Conservation (phyloP, 1,140 invertebrate species). For the Reticulitermes speratus region DNA sequence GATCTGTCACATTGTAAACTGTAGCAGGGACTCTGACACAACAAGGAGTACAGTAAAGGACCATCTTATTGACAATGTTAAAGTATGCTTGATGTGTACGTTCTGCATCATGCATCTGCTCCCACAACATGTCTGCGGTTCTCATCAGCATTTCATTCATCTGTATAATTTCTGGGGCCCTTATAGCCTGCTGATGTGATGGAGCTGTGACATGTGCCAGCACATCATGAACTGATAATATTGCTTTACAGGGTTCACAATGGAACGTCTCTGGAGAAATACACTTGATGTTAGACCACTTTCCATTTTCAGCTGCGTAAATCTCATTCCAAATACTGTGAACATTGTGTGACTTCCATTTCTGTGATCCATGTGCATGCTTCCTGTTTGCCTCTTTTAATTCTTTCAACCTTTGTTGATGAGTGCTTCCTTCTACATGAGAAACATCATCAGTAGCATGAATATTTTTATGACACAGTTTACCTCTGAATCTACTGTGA, state of each 20-base stretch:
- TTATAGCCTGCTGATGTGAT: not conserved
- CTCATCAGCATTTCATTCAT: not conserved
- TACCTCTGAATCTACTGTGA: not conserved
- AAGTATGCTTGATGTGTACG: not conserved
- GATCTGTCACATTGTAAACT: not conserved
- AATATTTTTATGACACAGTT: not conserved
- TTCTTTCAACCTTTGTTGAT: not conserved
- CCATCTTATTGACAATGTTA: not conserved
- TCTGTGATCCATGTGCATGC: not conserved
- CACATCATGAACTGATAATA: not conserved
- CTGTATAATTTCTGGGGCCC: not conserved
- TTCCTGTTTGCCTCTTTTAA: not conserved
- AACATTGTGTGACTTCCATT: not conserved
- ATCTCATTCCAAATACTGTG: not conserved
- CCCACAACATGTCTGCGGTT: not conserved
- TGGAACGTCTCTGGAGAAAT: not conserved
- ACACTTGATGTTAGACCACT: not conserved
- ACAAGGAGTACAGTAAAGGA: not conserved
- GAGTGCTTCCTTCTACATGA: not conserved
- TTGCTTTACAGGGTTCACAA: not conserved
- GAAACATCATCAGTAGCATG: not conserved
- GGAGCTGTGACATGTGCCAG: not conserved
- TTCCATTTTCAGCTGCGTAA: not conserved
- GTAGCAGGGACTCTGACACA: not conserved
- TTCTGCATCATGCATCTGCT: not conserved